Conservation (phyloP, 92 coral and sea anemone species). For the Palythoa grandiflora region DNA sequence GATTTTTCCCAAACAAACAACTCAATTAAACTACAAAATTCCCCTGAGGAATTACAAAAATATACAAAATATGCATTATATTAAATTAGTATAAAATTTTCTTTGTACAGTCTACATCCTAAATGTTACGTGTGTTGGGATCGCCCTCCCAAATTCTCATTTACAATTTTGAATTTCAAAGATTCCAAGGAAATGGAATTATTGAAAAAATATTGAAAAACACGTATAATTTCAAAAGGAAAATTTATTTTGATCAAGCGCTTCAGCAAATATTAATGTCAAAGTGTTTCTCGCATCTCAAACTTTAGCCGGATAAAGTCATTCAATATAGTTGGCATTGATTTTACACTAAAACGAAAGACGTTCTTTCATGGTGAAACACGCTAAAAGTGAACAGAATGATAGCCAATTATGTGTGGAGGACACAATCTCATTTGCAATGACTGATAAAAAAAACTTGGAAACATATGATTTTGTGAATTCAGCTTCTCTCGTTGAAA, state of each 20-base stretch:
- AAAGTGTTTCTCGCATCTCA: too few species aligned
- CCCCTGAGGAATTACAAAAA: conserved; percentile 41
- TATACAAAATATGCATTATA: conserved; percentile 34
- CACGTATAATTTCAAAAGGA: background rate
- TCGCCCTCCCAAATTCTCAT: background rate
- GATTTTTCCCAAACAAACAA: conserved; percentile 18
- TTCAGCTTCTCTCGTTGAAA: background rate
- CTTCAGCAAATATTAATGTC: background rate
- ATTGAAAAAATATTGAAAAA: background rate
- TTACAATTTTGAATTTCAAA: background rate
- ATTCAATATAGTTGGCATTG: too few species aligned
- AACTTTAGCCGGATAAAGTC: too few species aligned
- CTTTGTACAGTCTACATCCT: conserved; percentile 39
- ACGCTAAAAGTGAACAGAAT: background rate
- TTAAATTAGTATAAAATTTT: conserved; percentile 39
- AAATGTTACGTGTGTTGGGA: conserved; percentile 9
- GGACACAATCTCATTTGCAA: background rate
- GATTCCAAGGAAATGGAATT: conserved; percentile 6
- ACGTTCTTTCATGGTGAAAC: background rate
- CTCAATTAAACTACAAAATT: conserved; percentile 32
- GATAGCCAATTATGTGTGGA: background rate
- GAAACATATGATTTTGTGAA: background rate
- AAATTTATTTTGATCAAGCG: background rate
- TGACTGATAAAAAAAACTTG: background rate
- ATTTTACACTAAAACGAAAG: background rate